Evolutionary conservation across 2,113 vertebrate species (phyloP).

Genomic region (Psittacula cyanocephala): DNA sequence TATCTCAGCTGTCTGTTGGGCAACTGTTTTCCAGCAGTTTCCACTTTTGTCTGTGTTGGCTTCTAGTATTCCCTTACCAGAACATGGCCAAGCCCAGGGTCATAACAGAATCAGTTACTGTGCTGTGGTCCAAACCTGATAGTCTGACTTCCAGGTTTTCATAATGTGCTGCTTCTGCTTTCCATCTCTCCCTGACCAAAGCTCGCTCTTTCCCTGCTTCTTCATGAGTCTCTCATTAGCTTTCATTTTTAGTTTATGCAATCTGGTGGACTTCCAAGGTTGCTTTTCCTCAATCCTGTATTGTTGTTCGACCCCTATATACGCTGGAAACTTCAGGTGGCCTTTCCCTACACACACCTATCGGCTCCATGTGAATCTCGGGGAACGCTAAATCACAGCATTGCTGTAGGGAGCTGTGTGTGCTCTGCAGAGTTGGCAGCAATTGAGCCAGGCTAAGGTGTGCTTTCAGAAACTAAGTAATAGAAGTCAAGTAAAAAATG

Average conservation of each 20-base stretch:
- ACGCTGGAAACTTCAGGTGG: not conserved
- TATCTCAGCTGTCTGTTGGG: not conserved
- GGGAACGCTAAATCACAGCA: conserved; percentile 33
- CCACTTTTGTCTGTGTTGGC: not conserved
- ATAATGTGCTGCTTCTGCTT: not conserved
- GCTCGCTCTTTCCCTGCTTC: not conserved
- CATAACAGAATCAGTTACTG: not conserved
- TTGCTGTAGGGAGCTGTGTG: conserved; percentile 30
- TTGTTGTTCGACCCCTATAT: not conserved
- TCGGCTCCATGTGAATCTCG: conserved; percentile 5
- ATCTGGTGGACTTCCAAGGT: conserved; percentile 15
- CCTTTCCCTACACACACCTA: not conserved
- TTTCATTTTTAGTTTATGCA: conserved; percentile 20
- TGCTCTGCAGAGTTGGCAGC: not conserved
- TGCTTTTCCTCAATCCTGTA: not conserved
- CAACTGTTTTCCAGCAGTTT: not conserved
- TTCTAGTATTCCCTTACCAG: not conserved
- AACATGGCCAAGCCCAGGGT: not conserved
- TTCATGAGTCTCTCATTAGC: not conserved
- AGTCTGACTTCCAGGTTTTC: not conserved
- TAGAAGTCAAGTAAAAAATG: not conserved
- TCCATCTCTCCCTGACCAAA: not conserved
- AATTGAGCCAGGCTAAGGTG: not conserved
- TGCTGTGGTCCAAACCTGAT: not conserved
- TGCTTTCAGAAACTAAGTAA: not conserved